These are phyloP conservation scores for Masnerella sp. DNA, from an alignment of 2,888 invertebrate species.

Conservation along the genomic window DNA sequence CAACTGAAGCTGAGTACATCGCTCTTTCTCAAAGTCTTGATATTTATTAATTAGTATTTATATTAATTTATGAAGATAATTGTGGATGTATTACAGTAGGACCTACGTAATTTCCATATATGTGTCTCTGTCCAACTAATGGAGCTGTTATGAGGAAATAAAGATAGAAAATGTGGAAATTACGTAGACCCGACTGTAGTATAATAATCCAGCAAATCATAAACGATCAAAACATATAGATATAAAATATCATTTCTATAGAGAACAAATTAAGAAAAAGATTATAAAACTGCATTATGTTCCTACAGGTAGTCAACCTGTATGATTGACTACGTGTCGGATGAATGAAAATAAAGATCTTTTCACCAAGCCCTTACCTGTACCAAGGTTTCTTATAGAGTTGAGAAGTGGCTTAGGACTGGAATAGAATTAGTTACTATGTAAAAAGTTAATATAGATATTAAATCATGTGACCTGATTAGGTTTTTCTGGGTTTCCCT, in stretches of 20 bases:
- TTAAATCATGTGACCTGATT: constrained; percentile 3
- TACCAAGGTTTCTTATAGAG: constrained; percentile 23
- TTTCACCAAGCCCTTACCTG: constrained; percentile 72
- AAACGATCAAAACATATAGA: constrained; percentile 57
- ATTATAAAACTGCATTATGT: constrained; percentile 79
- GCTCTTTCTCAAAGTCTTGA: not conserved
- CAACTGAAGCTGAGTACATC: constrained; percentile 10
- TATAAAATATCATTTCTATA: constrained; percentile 59
- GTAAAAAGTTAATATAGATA: not conserved
- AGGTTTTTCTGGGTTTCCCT: constrained; percentile 28
- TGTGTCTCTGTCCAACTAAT: no score
- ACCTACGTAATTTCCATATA: no score
- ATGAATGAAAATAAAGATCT: no score
- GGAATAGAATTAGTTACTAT: not conserved
- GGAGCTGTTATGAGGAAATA: no score
- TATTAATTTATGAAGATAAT: constrained; percentile 5
- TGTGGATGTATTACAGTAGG: not conserved
- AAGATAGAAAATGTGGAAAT: no score
- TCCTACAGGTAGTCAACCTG: constrained; percentile 79
- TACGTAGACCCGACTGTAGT: no score
- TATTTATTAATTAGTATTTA: not conserved
- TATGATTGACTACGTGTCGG: no score
- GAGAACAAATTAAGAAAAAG: constrained; percentile 62
- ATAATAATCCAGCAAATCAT: constrained; percentile 11
- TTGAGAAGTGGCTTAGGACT: constrained; percentile 8